Conservation (phyloP, 2,113 vertebrate species). For the Erpornis zantholeuca region DNA sequence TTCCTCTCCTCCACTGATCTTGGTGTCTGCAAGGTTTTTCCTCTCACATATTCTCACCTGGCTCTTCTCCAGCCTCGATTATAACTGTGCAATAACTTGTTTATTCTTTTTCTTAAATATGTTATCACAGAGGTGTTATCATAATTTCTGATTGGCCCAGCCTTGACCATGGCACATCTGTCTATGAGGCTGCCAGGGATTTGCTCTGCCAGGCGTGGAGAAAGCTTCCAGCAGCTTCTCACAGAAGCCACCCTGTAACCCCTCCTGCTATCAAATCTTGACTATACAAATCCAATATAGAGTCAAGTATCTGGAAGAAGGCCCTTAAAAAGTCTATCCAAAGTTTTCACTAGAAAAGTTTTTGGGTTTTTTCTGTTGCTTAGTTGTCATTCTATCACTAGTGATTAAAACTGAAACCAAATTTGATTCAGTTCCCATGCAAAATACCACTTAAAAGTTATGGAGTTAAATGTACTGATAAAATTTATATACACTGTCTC, state of each 20-base stretch:
- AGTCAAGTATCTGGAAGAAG: neutral
- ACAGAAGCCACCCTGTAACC: neutral
- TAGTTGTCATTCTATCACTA: neutral
- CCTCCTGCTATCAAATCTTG: neutral
- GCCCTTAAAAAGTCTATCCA: neutral
- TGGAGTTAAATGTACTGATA: neutral
- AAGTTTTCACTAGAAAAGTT: neutral
- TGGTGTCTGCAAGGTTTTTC: neutral
- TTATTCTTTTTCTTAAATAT: neutral
- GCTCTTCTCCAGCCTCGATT: neutral
- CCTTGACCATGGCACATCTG: neutral
- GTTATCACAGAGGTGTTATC: neutral
- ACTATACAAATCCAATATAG: neutral
- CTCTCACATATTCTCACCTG: neutral
- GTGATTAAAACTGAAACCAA: neutral
- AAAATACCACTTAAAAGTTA: neutral
- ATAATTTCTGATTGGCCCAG: neutral
- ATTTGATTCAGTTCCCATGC: neutral
- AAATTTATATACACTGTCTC: neutral
- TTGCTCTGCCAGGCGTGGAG: neutral
- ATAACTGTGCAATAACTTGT: neutral
- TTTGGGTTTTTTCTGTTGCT: neutral
- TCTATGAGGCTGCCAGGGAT: neutral
- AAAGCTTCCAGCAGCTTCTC: neutral
- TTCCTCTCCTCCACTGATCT: neutral